A percentile compares a stretch with the other conserved stretches of the same genome.
Conservation (phyloP, 2,113 vertebrate species). For the Tenrec ecaudatus region DNA sequence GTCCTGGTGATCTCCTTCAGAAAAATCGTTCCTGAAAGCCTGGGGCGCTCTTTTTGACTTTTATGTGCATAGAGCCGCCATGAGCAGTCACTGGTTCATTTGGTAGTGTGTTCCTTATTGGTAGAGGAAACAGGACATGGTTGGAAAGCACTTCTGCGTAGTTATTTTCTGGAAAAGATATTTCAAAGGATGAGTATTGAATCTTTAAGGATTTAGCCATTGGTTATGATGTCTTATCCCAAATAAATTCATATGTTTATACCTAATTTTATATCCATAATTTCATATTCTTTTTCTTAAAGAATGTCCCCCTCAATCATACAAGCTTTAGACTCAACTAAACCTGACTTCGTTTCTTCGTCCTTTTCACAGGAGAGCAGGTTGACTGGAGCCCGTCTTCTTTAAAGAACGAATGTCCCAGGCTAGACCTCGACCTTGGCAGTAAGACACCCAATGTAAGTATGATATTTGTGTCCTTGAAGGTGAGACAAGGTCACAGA, state of each 20-base stretch:
- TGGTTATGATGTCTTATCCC: background rate
- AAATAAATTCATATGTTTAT: background rate
- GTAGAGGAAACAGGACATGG: background rate
- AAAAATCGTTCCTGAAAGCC: background rate
- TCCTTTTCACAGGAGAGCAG: background rate
- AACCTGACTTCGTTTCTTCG: background rate
- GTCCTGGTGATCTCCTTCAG: background rate
- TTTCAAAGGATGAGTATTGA: background rate
- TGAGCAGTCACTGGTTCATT: background rate
- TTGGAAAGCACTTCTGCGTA: background rate
- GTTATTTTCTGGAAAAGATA: background rate
- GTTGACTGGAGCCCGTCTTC: background rate
- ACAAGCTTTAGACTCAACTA: background rate
- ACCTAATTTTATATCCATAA: background rate
- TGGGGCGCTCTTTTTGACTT: background rate
- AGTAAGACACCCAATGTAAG: background rate
- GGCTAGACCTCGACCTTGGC: background rate
- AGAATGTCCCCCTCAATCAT: background rate
- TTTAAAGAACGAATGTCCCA: background rate
- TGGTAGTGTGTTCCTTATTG: fast-evolving
- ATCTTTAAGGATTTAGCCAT: background rate
- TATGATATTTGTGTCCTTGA: background rate
- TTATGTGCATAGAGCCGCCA: background rate
- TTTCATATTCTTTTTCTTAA: background rate
- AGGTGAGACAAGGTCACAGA: background rate